Percentiles rank a stretch among this genome's conserved stretches.
phyloP scores from a whole-genome alignment of 2,888 invertebrate genomes.

The Nomada flava region DNA sequence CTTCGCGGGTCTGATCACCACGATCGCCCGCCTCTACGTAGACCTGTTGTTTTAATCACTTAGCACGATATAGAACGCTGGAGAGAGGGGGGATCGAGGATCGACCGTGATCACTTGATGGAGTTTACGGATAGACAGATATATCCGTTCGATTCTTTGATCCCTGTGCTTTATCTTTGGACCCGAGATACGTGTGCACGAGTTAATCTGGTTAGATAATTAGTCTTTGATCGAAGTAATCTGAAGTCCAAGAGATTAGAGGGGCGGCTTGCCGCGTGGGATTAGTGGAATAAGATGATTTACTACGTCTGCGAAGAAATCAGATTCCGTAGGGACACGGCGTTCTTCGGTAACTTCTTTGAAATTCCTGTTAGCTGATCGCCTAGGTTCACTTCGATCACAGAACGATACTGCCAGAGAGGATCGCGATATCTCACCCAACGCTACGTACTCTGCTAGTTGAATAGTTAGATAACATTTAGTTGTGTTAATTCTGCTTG shows the following conservation, averaged over 20 bases:
- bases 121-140: background rate
- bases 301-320: background rate
- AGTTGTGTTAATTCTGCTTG: constrained; percentile 67
- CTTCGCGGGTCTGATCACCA: constrained; percentile 24
- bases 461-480: constrained; percentile 61
- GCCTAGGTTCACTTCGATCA: constrained; percentile 29
- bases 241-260: background rate
- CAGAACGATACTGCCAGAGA: constrained; percentile 8
- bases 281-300: background rate
- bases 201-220: constrained; percentile 25
- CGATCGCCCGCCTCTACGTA: constrained; percentile 54
- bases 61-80: constrained; percentile 59
- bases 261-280: background rate
- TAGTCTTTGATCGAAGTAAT: constrained; percentile 30
- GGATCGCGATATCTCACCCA: constrained; percentile 50
- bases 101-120: constrained; percentile 25
- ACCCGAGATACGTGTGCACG: constrained; percentile 44
- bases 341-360: background rate
- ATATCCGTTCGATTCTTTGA: constrained; percentile 22
- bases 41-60: constrained; percentile 37
- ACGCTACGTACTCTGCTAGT: constrained; percentile 61
- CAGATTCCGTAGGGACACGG: too few species aligned
- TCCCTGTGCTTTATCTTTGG: constrained; percentile 45
- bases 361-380: background rate
- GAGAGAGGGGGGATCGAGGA: constrained; percentile 41